A percentile compares a stretch with the other conserved stretches of the same genome.
These are phyloP conservation scores for Heterohyrax brucei DNA, from an alignment of 2,797 vertebrate genomes.

Conservation along the genomic window DNA sequence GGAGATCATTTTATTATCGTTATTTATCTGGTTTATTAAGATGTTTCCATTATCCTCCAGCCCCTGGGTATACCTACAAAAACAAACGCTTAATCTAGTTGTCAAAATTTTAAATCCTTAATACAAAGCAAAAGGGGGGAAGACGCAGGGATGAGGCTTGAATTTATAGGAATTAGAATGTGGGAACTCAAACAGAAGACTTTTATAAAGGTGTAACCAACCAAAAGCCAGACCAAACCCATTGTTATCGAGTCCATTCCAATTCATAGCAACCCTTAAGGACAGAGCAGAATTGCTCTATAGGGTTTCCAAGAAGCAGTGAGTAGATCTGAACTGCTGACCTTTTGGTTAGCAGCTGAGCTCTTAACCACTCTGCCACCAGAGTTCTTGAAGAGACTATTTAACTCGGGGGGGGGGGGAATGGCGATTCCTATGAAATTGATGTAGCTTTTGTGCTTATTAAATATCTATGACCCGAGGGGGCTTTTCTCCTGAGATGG, in stretches of 20 bases:
- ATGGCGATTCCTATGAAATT: not conserved
- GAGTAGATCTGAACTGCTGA: too few relatives aligned
- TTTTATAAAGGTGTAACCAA: not conserved
- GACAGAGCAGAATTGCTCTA: too few relatives aligned
- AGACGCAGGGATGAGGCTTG: not conserved
- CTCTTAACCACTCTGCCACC: too few relatives aligned
- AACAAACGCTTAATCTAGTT: constrained; percentile 86
- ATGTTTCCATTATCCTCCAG: constrained; percentile 15
- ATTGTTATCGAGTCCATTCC: too few relatives aligned
- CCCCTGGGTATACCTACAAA: constrained; percentile 19
- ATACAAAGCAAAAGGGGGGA: not conserved
- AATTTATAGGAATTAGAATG: constrained; percentile 41
- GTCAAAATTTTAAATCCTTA: constrained; percentile 86
- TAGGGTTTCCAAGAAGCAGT: too few relatives aligned
- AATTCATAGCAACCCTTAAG: too few relatives aligned
- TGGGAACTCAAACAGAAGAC: constrained; percentile 3
- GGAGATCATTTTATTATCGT: constrained; percentile 24
- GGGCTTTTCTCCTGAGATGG: not conserved
- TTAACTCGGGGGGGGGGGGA: constrained; percentile 34
- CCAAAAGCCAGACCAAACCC: too few relatives aligned
- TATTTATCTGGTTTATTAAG: constrained; percentile 71
- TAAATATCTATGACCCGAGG: not conserved
- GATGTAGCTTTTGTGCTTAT: constrained; percentile 21
- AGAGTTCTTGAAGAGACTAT: not conserved
- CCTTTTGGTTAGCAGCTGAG: too few relatives aligned